These are phyloP conservation scores for Micropoecilia bifurca DNA, from an alignment of 2,797 vertebrate genomes.

Conservation along the genomic window DNA sequence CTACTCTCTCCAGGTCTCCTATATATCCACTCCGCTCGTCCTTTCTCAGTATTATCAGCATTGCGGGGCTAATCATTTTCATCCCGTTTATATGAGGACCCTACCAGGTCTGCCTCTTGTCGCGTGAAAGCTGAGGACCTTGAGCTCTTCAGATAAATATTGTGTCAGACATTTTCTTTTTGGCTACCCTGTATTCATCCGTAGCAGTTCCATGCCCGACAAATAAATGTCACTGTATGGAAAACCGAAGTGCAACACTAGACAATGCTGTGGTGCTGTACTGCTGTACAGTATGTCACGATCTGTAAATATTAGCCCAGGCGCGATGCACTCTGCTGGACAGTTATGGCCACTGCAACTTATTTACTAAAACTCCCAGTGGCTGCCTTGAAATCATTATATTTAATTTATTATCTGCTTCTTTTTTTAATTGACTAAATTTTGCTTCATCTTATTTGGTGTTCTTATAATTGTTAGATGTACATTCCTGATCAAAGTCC, in stretches of 20 bases:
- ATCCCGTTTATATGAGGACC: constrained; percentile 1
- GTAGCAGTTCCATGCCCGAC: constrained; percentile 13
- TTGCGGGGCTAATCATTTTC: constrained; percentile 15
- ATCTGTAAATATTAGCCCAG: constrained; percentile 36
- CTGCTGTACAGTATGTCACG: constrained; percentile 52
- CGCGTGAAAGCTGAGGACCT: constrained; percentile 8
- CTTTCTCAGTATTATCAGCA: constrained; percentile 16
- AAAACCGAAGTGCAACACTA: constrained; percentile 26
- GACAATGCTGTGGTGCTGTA: constrained; percentile 35
- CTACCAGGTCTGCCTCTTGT: neutral
- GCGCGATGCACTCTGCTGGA: constrained; percentile 76
- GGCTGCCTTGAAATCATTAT: constrained; percentile 13
- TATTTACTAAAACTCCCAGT: constrained; percentile 69
- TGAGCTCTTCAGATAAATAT: constrained; percentile 11
- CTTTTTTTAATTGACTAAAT: neutral
- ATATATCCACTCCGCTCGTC: constrained; percentile 50
- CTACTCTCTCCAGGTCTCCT: constrained; percentile 56
- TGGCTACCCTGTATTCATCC: constrained; percentile 10
- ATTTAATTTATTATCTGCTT: neutral
- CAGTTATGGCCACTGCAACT: constrained; percentile 37
- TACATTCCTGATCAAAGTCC: neutral
- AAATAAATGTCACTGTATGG: constrained; percentile 21
- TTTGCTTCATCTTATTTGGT: neutral
- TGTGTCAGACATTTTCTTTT: neutral
- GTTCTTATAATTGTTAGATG: neutral